Base-by-base conservation (phyloP, 2,797 vertebrate species). In the Odontamblyopus lacepedii region DNA sequence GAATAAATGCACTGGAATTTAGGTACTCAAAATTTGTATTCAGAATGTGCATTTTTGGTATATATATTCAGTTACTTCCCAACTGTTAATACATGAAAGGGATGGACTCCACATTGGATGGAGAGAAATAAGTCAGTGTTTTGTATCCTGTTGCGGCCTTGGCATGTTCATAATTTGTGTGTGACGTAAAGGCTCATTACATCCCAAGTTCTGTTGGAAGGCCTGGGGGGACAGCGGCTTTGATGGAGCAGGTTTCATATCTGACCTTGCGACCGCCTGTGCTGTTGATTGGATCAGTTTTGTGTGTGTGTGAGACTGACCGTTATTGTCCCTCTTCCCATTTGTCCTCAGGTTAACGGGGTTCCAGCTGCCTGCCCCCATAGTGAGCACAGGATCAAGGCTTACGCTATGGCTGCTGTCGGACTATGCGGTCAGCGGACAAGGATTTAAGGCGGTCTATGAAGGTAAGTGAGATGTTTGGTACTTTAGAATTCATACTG, bases 361-460 rank as follows among this genome's bases (percentile, higher is more conserved):
- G 71, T 99, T 99, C 94, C 97, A 98, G 91, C 94, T 98, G 85
- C 98, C 98, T 27, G 93, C 96, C 63, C 97, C 98, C 73, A 94
- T 99, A 1, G 97, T 98, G 89, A 99, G 97, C 15, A 94, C 93
- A 0, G 96, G 97, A 74, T 89, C 95, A 18, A 93, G 95, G 73
- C 93, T 99, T 80, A 97, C 97, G 63, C 88, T 99, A 81, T 98
- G 95, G 94, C 95, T 99, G 1, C 87, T 97, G 76, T 99, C 97
- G 0, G 98, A 99, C 92, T 99, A 99, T 0, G 98, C 98, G 0
- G 97, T 99, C 87, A 99, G 98, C 0, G 98, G 97, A 50, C 98
- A 99, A 91, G 98, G 98, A 83, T 99, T 99, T 88, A 96, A 94
- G 76, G 97, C 97, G 18, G 89, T 61, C 90, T 99, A 97, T 1